Percentiles rank a stretch among this genome's conserved stretches.
phyloP scores from a whole-genome alignment of 2,113 vertebrate genomes.

The Lonchura striata region DNA sequence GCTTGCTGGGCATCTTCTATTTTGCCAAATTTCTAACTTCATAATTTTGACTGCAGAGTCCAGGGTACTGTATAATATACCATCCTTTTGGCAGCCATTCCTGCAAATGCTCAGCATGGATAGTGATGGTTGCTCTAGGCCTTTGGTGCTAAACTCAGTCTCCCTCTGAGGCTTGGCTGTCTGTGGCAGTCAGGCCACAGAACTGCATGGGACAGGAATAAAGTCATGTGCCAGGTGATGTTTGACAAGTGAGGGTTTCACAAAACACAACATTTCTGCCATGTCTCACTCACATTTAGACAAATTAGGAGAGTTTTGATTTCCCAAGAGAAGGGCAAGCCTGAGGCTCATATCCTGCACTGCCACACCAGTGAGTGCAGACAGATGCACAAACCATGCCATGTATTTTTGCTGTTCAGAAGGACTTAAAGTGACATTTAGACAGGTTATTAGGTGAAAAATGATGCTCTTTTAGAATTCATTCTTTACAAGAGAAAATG shows the following conservation, averaged over 20 bases:
- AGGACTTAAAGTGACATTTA: neutral
- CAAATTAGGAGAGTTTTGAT: neutral
- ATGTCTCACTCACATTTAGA: neutral
- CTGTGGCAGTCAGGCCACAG: neutral
- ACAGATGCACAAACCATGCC: rapidly evolving
- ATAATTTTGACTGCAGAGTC: neutral
- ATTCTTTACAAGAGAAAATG: neutral
- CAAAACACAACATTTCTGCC: neutral
- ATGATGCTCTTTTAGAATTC: neutral
- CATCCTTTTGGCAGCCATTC: neutral
- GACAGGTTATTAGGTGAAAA: neutral
- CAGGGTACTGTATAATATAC: neutral
- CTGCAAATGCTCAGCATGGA: neutral
- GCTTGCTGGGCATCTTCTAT: neutral
- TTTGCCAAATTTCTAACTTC: neutral
- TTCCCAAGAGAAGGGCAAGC: neutral
- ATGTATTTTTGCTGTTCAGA: neutral
- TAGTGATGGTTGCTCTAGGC: too few relatives aligned
- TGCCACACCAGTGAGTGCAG: too few relatives aligned
- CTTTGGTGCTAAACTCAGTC: neutral
- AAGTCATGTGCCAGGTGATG: neutral
- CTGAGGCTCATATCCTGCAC: rapidly evolving
- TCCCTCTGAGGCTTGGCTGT: neutral
- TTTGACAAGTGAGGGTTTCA: neutral
- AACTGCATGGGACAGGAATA: neutral